Evolutionary conservation across 2,888 invertebrate genomes (phyloP).

Genomic region (Cephalotes varians): DNA sequence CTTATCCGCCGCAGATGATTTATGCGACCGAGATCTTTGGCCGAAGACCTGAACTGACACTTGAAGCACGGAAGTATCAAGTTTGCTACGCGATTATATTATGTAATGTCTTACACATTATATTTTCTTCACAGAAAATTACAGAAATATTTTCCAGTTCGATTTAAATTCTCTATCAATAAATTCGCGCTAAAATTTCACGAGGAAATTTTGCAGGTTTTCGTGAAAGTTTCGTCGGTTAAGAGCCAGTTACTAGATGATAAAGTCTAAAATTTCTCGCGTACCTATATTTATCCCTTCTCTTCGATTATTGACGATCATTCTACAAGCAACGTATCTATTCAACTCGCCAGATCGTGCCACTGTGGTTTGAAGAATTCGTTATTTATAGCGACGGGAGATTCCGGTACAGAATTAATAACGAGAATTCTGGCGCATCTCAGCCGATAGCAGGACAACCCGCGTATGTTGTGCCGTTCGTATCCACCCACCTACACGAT

Average conservation of each 20-base stretch:
- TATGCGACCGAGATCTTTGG: background rate
- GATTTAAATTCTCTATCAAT: background rate
- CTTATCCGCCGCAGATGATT: background rate
- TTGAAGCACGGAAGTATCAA: background rate
- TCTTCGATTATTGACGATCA: constrained; percentile 12
- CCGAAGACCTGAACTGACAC: background rate
- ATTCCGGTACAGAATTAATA: constrained; percentile 37
- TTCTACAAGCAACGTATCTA: background rate
- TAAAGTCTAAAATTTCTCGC: background rate
- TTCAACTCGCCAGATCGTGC: constrained; percentile 22
- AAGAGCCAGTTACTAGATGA: background rate
- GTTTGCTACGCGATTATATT: background rate
- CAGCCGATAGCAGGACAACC: constrained; percentile 33
- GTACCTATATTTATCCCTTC: constrained; percentile 17
- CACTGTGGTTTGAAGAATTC: constrained; percentile 59
- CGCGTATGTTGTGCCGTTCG: constrained; percentile 5
- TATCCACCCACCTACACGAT: constrained; percentile 29
- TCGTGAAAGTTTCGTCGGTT: background rate
- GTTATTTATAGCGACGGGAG: constrained; percentile 65
- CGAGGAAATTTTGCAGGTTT: background rate
- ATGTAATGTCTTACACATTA: background rate
- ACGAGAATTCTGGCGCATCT: constrained; percentile 31
- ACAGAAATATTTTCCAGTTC: background rate
- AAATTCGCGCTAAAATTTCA: background rate
- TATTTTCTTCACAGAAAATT: constrained; percentile 7